Conservation (phyloP, 2,888 invertebrate genomes). For the Hypolimnas misippus region DNA sequence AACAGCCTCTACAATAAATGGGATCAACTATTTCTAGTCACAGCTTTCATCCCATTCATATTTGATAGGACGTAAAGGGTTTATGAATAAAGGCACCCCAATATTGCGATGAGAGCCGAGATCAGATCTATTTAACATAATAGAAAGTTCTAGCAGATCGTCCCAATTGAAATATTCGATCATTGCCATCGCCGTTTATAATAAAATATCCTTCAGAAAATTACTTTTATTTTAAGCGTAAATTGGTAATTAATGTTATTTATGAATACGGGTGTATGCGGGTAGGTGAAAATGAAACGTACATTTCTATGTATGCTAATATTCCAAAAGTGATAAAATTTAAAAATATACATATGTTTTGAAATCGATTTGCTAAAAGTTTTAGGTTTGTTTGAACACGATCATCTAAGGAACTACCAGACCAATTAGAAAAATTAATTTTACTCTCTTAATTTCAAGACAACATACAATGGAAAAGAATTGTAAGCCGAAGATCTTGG, state of each 20-base stretch:
- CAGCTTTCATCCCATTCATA: constrained; percentile 15
- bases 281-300: too few species aligned
- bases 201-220: background rate
- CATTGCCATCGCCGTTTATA: background rate
- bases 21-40: constrained; percentile 1
- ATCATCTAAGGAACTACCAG: too few species aligned
- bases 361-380: too few species aligned
- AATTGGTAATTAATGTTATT: background rate
- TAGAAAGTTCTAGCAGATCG: background rate
- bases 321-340: too few species aligned
- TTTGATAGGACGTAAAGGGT: constrained; percentile 9
- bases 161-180: background rate
- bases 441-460: too few species aligned
- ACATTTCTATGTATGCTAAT: too few species aligned
- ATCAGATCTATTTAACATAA: constrained; percentile 21
- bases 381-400: too few species aligned
- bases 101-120: constrained; percentile 23
- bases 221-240: background rate
- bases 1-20: background rate
- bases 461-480: too few species aligned
- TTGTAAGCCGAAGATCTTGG: too few species aligned
- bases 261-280: background rate
- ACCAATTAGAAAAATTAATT: too few species aligned
- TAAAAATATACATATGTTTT: too few species aligned
- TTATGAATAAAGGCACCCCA: constrained; percentile 5